These are phyloP conservation scores for Pachypanchax playfairii DNA, from an alignment of 2,113 vertebrate species.

Conservation along the genomic window DNA sequence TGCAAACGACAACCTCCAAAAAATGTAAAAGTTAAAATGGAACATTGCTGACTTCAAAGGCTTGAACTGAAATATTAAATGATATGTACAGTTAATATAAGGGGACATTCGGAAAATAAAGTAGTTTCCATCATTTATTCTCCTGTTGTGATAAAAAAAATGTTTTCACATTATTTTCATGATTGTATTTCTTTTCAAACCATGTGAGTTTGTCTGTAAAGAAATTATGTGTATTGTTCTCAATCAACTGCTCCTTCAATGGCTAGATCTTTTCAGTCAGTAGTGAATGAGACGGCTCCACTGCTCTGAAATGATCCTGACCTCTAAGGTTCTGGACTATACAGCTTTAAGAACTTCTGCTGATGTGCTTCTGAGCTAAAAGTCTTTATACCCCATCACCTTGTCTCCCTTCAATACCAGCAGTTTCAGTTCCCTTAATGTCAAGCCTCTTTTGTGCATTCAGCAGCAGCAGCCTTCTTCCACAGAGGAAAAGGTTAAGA, in stretches of 20 bases:
- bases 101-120: no score
- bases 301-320: slow-evolving; percentile 47
- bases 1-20: no score
- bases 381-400: slow-evolving; percentile 65
- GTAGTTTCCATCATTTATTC: no score
- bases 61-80: no score
- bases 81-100: no score
- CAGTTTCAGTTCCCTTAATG: slow-evolving; percentile 77
- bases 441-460: slow-evolving; percentile 79
- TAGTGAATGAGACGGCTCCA: slow-evolving; percentile 37
- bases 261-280: slow-evolving; percentile 43
- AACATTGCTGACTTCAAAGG: no score
- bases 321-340: slow-evolving; percentile 35
- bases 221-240: slow-evolving; percentile 12
- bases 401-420: slow-evolving; percentile 44
- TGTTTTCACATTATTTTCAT: no score
- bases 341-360: slow-evolving; percentile 60
- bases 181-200: neutral
- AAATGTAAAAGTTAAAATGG: no score
- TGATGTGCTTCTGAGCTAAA: slow-evolving; percentile 64
- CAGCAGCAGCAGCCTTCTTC: slow-evolving; percentile 75
- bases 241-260: slow-evolving; percentile 32
- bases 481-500: slow-evolving; percentile 81
- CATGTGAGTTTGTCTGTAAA: neutral
- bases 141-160: no score